Evolutionary conservation across 2,113 vertebrate genomes (phyloP), one percentile per base, ranked within the genome.

Genomic region (Monopterus albus): DNA sequence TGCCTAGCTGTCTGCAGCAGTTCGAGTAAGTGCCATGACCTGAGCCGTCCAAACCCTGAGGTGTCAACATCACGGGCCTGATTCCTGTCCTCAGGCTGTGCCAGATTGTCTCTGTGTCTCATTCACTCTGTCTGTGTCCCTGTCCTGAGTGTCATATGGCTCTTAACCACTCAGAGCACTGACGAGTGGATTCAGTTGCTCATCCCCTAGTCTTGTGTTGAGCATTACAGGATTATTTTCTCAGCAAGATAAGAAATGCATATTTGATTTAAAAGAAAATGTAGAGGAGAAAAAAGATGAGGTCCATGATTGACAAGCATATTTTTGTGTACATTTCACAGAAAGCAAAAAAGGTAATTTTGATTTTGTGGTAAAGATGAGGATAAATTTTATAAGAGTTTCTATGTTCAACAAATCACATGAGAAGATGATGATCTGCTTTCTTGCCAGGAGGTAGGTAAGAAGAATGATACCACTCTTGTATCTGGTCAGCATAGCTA

Each of bases 1-100:
- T 99, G 97, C 95, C 90, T 98, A 89, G 95, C 96, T 51, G 96
- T 99, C 91, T 99, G 98, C 95, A 94, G 96, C 95, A 98, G 94
- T 86, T 95, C 96, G 94, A 92, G 96, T 99, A 99, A 99, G 97
- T 92, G 62, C 56, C 26, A 18, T 75, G 77, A 51, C 46, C 4
- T 38, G 49, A 87, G 68, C 15, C 3, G 12, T 28, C 40, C 35
- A 17, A 57, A 51, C 29, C 49, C 62, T 63, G 73, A 83, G 43
- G 65, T 43, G 68, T 80, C 78, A 33, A 26, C 61, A 26, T 57
- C 43, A 23, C 12, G 0, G 42, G 62, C 55, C 77, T 53, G 72
- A 60, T 13, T 70, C 66, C 80, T 78, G 68, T 70, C 67, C 33
- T 71, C 61, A 58, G 55, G 59, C 78, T 70, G 29, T 59, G 46